phyloP scores from a whole-genome alignment of 2,113 vertebrate species.

The Apteryx owenii region DNA sequence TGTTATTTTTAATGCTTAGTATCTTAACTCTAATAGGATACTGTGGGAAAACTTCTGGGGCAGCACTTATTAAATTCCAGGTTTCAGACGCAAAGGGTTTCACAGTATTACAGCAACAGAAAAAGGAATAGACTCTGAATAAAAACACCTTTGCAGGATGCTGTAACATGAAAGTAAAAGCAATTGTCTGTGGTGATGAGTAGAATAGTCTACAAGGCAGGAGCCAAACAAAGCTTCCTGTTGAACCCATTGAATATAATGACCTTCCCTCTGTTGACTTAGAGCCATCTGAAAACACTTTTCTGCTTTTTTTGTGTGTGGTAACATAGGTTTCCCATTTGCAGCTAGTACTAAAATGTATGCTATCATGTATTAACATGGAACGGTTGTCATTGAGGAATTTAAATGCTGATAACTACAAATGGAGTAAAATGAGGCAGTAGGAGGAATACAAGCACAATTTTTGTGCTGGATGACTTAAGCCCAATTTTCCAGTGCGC shows the following conservation, averaged over 20 bases:
- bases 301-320: neutral
- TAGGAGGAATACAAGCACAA: too few species aligned
- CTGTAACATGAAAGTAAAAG: neutral
- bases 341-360: neutral
- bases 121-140: neutral
- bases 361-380: neutral
- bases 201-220: neutral
- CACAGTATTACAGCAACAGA: neutral
- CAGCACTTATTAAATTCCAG: neutral
- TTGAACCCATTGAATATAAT: neutral
- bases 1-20: neutral
- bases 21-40: neutral
- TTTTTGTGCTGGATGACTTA: neutral
- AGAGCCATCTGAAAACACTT: neutral
- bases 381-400: neutral
- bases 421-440: neutral
- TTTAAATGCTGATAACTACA: neutral
- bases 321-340: neutral
- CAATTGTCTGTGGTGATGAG: neutral
- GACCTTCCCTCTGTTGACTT: neutral
- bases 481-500: neutral
- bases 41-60: neutral
- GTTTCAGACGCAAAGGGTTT: neutral
- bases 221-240: neutral
- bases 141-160: neutral